Conservation (phyloP, 2,797 vertebrate species). For the Octomys mimax region DNA sequence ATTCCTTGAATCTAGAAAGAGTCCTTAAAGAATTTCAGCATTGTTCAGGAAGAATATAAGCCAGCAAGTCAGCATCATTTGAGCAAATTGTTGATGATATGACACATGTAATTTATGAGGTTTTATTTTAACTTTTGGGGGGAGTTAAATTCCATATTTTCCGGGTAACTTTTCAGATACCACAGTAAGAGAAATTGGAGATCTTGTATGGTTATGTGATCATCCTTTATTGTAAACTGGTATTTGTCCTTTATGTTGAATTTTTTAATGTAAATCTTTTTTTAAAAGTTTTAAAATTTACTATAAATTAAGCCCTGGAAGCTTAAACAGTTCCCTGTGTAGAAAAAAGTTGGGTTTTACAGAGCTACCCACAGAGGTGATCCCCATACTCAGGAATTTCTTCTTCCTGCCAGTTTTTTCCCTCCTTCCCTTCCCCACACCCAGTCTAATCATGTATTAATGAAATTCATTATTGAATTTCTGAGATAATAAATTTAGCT, state of each 20-base stretch:
- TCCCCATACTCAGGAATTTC: not conserved
- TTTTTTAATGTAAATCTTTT: not conserved
- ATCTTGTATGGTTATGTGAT: not conserved
- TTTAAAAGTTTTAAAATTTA: not conserved
- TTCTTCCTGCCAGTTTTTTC: not conserved
- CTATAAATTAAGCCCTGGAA: conserved; percentile 15
- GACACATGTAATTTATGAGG: not conserved
- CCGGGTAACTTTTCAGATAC: conserved; percentile 32
- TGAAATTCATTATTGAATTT: conserved; percentile 54
- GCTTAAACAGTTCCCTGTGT: not conserved
- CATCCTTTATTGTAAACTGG: not conserved
- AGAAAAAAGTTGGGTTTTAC: not conserved
- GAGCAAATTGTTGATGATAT: not conserved
- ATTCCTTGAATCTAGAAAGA: not conserved
- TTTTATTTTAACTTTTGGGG: conserved; percentile 31
- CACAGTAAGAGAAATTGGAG: not conserved
- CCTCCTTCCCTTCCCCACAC: not conserved
- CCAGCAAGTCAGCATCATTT: conserved; percentile 12
- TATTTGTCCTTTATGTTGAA: not conserved
- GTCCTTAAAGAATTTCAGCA: conserved; percentile 19
- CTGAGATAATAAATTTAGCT: conserved; percentile 21
- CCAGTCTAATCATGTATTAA: not conserved
- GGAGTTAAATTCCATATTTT: conserved; percentile 24
- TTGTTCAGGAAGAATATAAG: not conserved
- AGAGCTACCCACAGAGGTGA: not conserved